Evolutionary conservation across 1,140 invertebrate genomes (phyloP), one percentile per base, ranked within the genome.

Genomic region (Chionoecetes opilio): DNA sequence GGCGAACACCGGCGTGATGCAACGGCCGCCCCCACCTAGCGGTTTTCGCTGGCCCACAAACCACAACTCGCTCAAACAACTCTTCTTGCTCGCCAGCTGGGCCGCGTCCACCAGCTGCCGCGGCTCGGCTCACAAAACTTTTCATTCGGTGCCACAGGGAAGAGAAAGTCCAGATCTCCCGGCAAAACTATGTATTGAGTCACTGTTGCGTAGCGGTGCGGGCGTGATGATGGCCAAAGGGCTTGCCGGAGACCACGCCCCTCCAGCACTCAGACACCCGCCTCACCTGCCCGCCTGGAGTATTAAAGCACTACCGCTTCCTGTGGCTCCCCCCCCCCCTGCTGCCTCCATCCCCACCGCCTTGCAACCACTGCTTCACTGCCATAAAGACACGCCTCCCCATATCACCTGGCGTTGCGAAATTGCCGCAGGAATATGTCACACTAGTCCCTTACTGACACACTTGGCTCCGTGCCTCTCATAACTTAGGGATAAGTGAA

Each of bases 191-290:
- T 86, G 84, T 35, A 38, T 35, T 86, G 84, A 86, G 84, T 86
- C 84, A 86, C 35, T 86, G 84, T 86, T 86, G 84, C 84, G 84
- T 86, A 86, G 84, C 84, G 84, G 84, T 86, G 84, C 84, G 31
- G 32, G 84, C 84, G 84, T 86, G 84, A 86, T 86, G 84, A 86
- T 86, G 84, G 35, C 84, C 84, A 26, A 35, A 6, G 84, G 84
- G 84, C 84, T 26, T 75, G 84, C 11, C 84, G 84, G 84, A 75
- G 29, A 31, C 84, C n/a, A 5, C 84, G 6, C 29, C 35, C 84
- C 84, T 31, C n/a, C n/a, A 31, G 3, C 32, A 8, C 6, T 32
- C 84, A n/a, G n/a, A n/a, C 84, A 32, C 84, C 84, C 84, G 17
- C 32, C 84, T 32, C 6, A 31, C 84, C n/a, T 14, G 35, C 84